These are phyloP conservation scores for Euglossa dilemma DNA, from an alignment of 1,140 invertebrate genomes.

Conservation along the genomic window DNA sequence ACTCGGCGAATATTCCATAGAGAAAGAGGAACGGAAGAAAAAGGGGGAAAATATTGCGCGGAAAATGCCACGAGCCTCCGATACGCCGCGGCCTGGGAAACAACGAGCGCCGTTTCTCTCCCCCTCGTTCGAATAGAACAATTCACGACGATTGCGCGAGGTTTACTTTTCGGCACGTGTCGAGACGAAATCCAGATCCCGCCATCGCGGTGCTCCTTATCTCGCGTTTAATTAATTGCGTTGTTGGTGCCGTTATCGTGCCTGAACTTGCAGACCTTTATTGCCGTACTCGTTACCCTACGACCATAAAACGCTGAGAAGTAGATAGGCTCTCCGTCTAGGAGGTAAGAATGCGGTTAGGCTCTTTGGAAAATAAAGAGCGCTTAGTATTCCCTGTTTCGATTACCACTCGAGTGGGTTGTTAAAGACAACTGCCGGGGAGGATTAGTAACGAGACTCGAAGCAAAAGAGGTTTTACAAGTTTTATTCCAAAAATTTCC, in stretches of 20 bases:
- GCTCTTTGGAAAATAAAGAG: neutral
- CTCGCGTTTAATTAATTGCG: constrained; percentile 6
- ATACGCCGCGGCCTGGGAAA: too few species aligned
- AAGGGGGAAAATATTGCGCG: too few species aligned
- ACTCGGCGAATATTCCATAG: too few species aligned
- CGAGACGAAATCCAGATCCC: neutral
- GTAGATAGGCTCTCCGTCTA: neutral
- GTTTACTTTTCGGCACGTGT: neutral
- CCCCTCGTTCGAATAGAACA: too few species aligned
- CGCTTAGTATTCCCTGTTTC: neutral
- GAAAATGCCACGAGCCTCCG: too few species aligned
- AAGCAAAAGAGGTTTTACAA: too few species aligned
- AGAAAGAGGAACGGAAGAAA: too few species aligned
- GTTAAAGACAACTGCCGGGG: neutral
- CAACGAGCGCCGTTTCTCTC: too few species aligned
- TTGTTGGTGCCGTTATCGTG: neutral
- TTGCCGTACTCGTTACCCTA: neutral
- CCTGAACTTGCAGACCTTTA: neutral
- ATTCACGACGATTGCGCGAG: neutral
- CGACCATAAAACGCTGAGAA: neutral
- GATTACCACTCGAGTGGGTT: neutral
- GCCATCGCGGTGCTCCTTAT: neutral
- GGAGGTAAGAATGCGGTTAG: neutral
- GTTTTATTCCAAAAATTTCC: too few species aligned
- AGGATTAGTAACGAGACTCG: too few species aligned